Evolutionary conservation across 2,888 invertebrate genomes (phyloP), one percentile per base, ranked within the genome.

Genomic region (Euproctis similis): DNA sequence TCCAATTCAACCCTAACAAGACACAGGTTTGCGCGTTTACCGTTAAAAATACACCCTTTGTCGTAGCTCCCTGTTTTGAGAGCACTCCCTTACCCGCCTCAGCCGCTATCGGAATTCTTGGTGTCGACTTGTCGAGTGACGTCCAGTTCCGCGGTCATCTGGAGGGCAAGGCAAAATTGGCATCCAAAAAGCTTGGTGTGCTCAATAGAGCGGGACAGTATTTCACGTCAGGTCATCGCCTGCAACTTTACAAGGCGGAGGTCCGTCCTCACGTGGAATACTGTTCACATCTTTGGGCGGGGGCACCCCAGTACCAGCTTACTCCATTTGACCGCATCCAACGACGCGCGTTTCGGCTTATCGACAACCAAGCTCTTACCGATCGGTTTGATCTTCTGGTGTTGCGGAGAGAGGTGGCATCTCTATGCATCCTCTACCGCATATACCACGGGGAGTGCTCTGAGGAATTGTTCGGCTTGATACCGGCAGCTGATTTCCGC

Each of bases 261-360:
- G 31, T 35, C 6, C 28, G 31, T 10, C 36, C 26, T 19, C 39
- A 34, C 9, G 24, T 36, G 27, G 36, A 36, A 26, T 36, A 39
- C 31, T 34, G 36, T 12, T 33, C 25, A 8, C 33, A 36, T 13
- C 25, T 39, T 12, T 36, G 31, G 28, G 28, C 28, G 8, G 24
- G 11, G 12, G 30, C 25, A 11, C 30, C 30, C 8, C 17, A 23
- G 14, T 30, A 24, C 22, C 29, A 36, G 20, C 31, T 36, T 10
- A 13, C n/a, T 8, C 26, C 19, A 17, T 9, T 30, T 27, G 20
- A 32, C 27, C 20, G 14, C 14, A 1, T 30, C 3, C 25, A 21
- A 9, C 10, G 11, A 8, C 20, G 17, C 8, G 17, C 28, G 6
- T 8, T 28, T 23, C 28, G 22, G 2, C 16, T 28, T 14, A 10